phyloP scores from a whole-genome alignment of 1,140 invertebrate species.

The Drosophila kurseongensis region DNA sequence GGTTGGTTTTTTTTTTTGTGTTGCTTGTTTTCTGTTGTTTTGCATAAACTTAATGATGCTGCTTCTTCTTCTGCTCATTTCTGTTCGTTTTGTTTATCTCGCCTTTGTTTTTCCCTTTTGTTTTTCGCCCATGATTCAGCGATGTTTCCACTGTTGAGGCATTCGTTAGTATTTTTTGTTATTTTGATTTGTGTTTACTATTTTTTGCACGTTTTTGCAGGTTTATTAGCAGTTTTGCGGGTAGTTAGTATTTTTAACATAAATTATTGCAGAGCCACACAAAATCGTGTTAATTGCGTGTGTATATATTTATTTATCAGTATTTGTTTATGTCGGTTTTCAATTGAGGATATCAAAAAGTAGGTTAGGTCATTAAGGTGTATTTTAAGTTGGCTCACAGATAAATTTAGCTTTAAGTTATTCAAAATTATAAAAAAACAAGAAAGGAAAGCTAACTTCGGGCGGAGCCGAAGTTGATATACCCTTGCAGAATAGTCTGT shows the following conservation, averaged over 20 bases:
- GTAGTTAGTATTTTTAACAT: slow-evolving; percentile 42
- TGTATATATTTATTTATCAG: slow-evolving; percentile 29
- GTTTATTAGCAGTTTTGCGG: slow-evolving; percentile 50
- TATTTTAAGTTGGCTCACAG: not conserved
- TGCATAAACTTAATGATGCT: slow-evolving; percentile 65
- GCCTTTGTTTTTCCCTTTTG: slow-evolving; percentile 23
- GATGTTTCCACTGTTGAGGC: slow-evolving; percentile 28
- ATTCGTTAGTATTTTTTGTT: slow-evolving; percentile 28
- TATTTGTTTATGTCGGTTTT: slow-evolving; percentile 14
- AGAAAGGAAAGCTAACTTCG: too few species aligned
- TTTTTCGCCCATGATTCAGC: slow-evolving; percentile 35
- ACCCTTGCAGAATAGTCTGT: too few species aligned
- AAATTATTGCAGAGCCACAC: slow-evolving; percentile 40
- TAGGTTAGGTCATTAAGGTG: slow-evolving; percentile 19
- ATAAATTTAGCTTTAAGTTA: not conserved
- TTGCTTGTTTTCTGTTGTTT: slow-evolving; percentile 39
- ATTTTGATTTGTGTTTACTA: slow-evolving; percentile 38
- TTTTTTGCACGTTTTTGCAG: slow-evolving; percentile 67
- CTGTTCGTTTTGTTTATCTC: slow-evolving; percentile 13
- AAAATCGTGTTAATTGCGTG: slow-evolving; percentile 43
- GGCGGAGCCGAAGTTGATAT: too few species aligned
- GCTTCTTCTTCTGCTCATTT: slow-evolving; percentile 21
- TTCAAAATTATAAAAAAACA: too few species aligned
- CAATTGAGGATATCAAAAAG: slow-evolving; percentile 20
- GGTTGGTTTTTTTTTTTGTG: slow-evolving; percentile 20